A percentile compares a stretch with the other conserved stretches of the same genome.
Evolutionary conservation across 2,113 vertebrate species (phyloP).

Genomic region (Chiloscyllium plagiosum): DNA sequence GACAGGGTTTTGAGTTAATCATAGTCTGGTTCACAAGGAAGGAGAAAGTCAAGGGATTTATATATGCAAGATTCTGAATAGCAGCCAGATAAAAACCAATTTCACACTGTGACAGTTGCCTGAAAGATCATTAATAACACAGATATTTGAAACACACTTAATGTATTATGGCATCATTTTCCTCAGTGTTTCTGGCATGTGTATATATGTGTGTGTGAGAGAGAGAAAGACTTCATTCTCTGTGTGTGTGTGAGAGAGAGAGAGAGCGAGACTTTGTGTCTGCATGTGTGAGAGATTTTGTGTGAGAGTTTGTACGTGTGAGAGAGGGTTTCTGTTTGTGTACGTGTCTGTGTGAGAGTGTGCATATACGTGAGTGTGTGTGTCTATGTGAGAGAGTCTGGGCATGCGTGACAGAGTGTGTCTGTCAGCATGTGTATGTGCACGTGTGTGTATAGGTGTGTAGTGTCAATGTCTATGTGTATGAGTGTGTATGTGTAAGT

Average conservation of each 20-base stretch:
- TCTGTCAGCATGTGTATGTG: background rate
- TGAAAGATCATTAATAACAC: constrained; percentile 27
- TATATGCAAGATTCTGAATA: constrained; percentile 7
- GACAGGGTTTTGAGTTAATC: background rate
- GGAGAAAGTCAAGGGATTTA: constrained; percentile 11
- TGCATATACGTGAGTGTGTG: background rate
- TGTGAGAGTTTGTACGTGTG: too few species aligned
- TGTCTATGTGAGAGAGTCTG: background rate
- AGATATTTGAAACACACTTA: constrained; percentile 23
- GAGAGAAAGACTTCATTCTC: background rate
- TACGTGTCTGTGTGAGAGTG: too few species aligned
- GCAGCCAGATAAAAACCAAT: constrained; percentile 5
- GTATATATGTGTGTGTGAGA: background rate
- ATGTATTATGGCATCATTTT: background rate
- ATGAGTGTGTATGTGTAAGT: background rate
- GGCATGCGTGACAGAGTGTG: background rate
- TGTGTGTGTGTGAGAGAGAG: background rate
- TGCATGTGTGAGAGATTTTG: background rate
- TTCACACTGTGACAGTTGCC: constrained; percentile 14
- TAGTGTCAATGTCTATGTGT: background rate
- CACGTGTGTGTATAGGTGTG: background rate
- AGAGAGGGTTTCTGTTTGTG: too few species aligned
- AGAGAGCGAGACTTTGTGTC: background rate
- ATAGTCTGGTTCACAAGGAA: background rate
- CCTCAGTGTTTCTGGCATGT: background rate